Base-by-base conservation (phyloP, 2,797 vertebrate genomes). In the Antrozous pallidus region DNA sequence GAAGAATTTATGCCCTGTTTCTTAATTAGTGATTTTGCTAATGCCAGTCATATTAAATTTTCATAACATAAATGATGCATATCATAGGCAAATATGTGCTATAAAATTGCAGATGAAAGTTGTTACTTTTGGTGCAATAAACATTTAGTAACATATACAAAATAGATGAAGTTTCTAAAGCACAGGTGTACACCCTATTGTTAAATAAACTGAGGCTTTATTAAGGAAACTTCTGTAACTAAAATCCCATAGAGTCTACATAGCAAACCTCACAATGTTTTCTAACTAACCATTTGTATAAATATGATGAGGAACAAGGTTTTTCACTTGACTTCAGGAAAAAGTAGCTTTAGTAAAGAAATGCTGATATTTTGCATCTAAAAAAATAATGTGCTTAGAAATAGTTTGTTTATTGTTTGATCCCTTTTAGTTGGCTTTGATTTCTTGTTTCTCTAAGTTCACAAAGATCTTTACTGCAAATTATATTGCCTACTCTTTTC, bases 11-110 rank as follows among this genome's bases (percentile, higher is more conserved):
- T 96, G 69, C 45, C 75, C 75, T 97, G 97, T 97, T 97, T 98
- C 97, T 98, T 98, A 97, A 98, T 97, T 97, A 98, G 93, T n/a
- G 94, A 96, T 97, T 98, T 97, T 97, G 96, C 95, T 97, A 96
- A 97, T 97, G 94, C 96, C 95, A 98, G 56, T 96, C 94, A 95
- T 97, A 88, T 65, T 95, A 96, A 67, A 95, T 97, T 97, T 98
- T 96, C 97, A 96, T 97, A 92, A 92, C 96, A 94, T 84, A 79
- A 82, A 90, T 94, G 95, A 89, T 86, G 73, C 18, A 20, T 80
- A 96, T 96, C 85, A 96, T 8, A 73, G 79, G 91, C 42, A 97
- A 96, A 97, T 83, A 89, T 24, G 36, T 71, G 87, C 2, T 3
- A 47, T 81, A 91, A 91, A 84, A 96, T 49, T 95, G 3, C 26